Conservation (phyloP, 2,113 vertebrate genomes). For the Balaenoptera acutorostrata region DNA sequence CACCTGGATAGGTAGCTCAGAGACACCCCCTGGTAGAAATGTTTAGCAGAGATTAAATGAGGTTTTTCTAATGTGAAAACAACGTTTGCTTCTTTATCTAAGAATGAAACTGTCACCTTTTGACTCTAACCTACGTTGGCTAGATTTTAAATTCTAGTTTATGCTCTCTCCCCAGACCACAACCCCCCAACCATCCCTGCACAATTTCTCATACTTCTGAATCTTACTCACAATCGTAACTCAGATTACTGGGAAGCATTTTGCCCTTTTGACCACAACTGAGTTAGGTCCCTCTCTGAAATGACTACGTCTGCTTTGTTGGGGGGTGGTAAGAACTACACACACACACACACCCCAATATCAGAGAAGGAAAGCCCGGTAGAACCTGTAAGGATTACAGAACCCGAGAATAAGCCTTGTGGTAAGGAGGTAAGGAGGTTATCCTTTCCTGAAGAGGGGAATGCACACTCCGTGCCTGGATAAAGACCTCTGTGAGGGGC, state of each 20-base stretch:
- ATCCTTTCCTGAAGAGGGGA: background rate
- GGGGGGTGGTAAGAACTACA: background rate
- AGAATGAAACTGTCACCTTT: background rate
- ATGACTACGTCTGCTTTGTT: background rate
- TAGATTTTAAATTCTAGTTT: background rate
- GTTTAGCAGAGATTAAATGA: background rate
- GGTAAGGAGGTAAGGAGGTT: background rate
- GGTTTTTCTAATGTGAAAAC: background rate
- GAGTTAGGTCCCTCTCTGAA: background rate
- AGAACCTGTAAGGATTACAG: background rate
- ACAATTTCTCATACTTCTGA: background rate
- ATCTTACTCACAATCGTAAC: background rate
- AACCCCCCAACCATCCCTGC: background rate
- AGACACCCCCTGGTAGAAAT: background rate
- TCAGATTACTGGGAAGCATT: background rate
- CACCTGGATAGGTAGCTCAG: no score
- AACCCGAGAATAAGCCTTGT: background rate
- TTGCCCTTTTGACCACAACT: background rate
- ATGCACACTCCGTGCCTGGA: background rate
- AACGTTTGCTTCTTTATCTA: background rate
- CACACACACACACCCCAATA: rapidly evolving
- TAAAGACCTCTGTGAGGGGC: background rate
- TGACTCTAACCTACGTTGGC: background rate
- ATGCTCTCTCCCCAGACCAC: background rate
- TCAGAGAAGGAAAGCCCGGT: background rate